phyloP scores from a whole-genome alignment of 1,140 invertebrate species.

The Pachypsylla venusta region DNA sequence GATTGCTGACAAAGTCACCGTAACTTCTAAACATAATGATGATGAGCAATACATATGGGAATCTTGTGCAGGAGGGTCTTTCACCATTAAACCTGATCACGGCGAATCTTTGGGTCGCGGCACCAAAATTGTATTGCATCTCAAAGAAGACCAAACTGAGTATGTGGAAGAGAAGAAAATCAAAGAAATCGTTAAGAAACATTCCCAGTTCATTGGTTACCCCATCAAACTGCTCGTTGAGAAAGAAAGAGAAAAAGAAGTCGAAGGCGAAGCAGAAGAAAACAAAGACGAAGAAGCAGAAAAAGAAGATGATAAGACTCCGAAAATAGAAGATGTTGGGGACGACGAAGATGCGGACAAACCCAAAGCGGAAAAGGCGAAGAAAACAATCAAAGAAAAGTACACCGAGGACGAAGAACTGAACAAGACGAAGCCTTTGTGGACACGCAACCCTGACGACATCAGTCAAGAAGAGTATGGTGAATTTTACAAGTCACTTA shows the following conservation, averaged over 20 bases:
- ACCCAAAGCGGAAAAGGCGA: constrained; percentile 64
- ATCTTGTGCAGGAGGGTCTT: constrained; percentile 64
- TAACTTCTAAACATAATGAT: constrained; percentile 90
- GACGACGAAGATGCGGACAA: constrained; percentile 55
- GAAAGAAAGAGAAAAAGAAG: constrained; percentile 90
- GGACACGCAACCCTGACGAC: constrained; percentile 96
- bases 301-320: constrained; percentile 36
- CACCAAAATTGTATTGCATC: constrained; percentile 56
- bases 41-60: constrained; percentile 72
- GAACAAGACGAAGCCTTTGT: constrained; percentile 98
- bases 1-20: constrained; percentile 84
- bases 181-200: constrained; percentile 96
- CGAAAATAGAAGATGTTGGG: constrained; percentile 81
- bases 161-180: constrained; percentile 81
- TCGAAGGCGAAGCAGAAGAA: constrained; percentile 75
- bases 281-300: constrained; percentile 47
- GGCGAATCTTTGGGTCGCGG: constrained; percentile 50
- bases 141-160: constrained; percentile 68
- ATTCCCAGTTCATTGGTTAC: constrained; percentile 98
- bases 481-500: constrained; percentile 97
- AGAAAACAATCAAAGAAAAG: constrained; percentile 93
- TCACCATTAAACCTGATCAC: constrained; percentile 46
- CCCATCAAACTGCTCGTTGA: constrained; percentile 90
- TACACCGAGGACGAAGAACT: constrained; percentile 96
- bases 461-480: constrained; percentile 96